A percentile compares a stretch with the other conserved stretches of the same genome.
These are phyloP conservation scores for Scaptodrosophila latifasciaeformis DNA, from an alignment of 2,888 invertebrate genomes.

Conservation along the genomic window DNA sequence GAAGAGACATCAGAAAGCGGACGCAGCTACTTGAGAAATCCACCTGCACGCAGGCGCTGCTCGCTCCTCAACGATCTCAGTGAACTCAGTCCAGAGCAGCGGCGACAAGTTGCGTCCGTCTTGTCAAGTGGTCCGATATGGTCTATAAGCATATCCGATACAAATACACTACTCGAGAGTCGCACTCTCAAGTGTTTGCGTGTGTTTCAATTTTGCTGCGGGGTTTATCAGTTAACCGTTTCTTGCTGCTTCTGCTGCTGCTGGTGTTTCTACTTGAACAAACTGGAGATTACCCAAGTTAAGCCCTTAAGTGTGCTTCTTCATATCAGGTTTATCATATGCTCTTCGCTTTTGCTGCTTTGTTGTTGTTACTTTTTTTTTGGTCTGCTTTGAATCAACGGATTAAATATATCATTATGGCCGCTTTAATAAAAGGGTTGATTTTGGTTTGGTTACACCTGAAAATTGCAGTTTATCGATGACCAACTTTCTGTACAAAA, in stretches of 20 bases:
- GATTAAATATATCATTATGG: slow-evolving; percentile 67
- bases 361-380: slow-evolving; percentile 36
- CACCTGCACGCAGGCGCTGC: slow-evolving; percentile 50
- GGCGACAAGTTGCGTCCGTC: too few species aligned
- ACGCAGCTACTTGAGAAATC: slow-evolving; percentile 67
- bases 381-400: slow-evolving; percentile 43
- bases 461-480: slow-evolving; percentile 52
- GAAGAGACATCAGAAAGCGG: slow-evolving; percentile 42
- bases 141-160: too few species aligned
- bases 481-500: slow-evolving; percentile 6
- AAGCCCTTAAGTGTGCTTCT: slow-evolving; percentile 70
- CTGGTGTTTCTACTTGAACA: slow-evolving; percentile 58
- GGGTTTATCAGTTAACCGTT: slow-evolving; percentile 30
- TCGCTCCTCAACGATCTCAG: slow-evolving; percentile 38
- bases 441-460: slow-evolving; percentile 57
- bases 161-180: too few species aligned
- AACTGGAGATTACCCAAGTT: slow-evolving; percentile 64
- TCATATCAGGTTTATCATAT: slow-evolving; percentile 65
- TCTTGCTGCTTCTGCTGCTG: slow-evolving; percentile 29
- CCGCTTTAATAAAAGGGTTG: slow-evolving; percentile 60
- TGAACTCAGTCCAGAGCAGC: too few species aligned
- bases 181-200: slow-evolving; percentile 31
- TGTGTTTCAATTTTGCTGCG: slow-evolving; percentile 56
- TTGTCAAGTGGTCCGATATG: too few species aligned
- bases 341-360: slow-evolving; percentile 10